These are phyloP conservation scores for Poecile montanus DNA, from an alignment of 2,797 vertebrate species.

Conservation along the genomic window DNA sequence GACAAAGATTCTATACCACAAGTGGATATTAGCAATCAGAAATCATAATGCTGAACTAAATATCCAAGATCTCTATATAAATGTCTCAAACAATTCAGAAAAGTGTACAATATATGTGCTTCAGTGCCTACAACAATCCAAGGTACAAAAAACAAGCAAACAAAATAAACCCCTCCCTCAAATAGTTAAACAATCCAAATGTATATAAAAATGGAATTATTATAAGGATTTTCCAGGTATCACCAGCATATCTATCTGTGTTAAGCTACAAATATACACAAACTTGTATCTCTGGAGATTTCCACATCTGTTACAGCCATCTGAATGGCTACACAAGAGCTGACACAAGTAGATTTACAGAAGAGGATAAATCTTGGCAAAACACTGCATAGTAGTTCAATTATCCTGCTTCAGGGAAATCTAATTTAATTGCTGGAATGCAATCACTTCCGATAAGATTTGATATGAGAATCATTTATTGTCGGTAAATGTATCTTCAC, in stretches of 20 bases:
- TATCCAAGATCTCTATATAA: not conserved
- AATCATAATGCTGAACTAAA: not conserved
- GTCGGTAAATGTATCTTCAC: conserved; percentile 42
- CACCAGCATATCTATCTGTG: not conserved
- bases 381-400: conserved; percentile 64
- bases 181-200: not conserved
- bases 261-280: not conserved
- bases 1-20: not conserved
- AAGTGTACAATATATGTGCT: not conserved
- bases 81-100: not conserved
- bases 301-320: not conserved
- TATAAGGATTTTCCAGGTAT: not conserved
- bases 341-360: conserved; percentile 60
- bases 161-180: not conserved
- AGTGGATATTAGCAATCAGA: not conserved
- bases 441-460: conserved; percentile 66
- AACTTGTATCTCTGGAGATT: not conserved
- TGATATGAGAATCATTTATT: conserved; percentile 66
- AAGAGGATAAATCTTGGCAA: conserved; percentile 69
- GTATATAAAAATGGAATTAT: not conserved
- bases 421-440: conserved; percentile 72
- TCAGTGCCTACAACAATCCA: not conserved
- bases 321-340: not conserved
- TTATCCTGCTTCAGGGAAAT: conserved; percentile 67
- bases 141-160: not conserved